phyloP scores from a whole-genome alignment of 2,888 invertebrate species.

The Scaptomyza caliginosa region DNA sequence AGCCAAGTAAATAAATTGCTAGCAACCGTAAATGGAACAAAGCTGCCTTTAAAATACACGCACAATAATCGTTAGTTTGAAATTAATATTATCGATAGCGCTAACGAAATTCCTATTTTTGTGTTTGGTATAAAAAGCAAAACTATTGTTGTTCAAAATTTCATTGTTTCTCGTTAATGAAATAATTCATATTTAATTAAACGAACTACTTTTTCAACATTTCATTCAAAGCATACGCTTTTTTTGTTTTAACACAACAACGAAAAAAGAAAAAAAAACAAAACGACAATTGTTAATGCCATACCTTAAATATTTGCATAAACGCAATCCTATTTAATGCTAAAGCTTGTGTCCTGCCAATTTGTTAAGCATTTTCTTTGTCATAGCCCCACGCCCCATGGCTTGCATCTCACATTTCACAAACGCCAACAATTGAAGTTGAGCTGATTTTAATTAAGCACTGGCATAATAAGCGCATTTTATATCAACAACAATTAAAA shows the following conservation, averaged over 20 bases:
- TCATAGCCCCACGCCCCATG: not conserved
- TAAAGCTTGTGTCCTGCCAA: not conserved
- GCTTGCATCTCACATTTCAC: not conserved
- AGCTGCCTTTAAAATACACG: too few species aligned
- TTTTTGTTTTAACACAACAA: conserved; percentile 1
- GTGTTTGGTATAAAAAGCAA: not conserved
- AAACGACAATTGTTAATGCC: conserved; percentile 1
- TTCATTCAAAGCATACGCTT: conserved; percentile 8
- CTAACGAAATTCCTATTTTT: conserved; percentile 15
- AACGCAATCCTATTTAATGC: not conserved
- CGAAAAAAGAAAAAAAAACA: not conserved
- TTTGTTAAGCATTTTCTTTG: not conserved
- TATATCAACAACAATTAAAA: conserved; percentile 73
- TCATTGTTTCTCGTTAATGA: conserved; percentile 19
- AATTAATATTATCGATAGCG: conserved; percentile 3
- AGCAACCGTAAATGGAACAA: not conserved
- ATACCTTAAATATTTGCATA: not conserved
- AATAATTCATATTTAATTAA: conserved; percentile 48
- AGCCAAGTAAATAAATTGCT: conserved; percentile 8
- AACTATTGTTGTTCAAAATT: not conserved
- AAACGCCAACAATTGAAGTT: conserved; percentile 32
- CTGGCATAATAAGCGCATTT: conserved; percentile 60
- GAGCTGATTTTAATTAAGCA: conserved; percentile 70
- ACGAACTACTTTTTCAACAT: conserved; percentile 16
- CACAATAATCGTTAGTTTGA: not conserved